phyloP scores from a whole-genome alignment of 2,113 vertebrate species.

The Nesoenas mayeri region DNA sequence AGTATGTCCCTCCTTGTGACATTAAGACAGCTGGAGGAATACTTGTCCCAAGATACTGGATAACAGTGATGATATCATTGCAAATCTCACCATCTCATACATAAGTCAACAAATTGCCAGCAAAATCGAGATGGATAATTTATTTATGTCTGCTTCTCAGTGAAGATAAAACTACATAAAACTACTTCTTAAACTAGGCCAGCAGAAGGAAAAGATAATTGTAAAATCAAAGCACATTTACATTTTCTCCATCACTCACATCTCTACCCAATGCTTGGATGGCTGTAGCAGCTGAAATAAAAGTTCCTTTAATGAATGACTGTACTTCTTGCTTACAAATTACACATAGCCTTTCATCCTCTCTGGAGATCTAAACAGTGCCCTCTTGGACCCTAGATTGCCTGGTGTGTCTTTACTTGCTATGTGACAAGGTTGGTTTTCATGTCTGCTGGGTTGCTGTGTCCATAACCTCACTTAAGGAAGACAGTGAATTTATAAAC shows the following conservation, averaged over 20 bases:
- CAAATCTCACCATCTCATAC: not conserved
- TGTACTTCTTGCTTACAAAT: not conserved
- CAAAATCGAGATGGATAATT: conserved; percentile 39
- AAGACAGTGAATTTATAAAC: not conserved
- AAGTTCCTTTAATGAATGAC: not conserved
- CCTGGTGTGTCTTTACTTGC: not conserved
- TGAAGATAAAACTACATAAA: conserved; percentile 24
- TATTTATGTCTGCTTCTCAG: conserved; percentile 28
- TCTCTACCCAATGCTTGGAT: not conserved
- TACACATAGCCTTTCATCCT: not conserved
- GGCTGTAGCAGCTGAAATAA: not conserved
- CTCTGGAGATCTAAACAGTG: not conserved
- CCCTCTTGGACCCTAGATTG: not conserved
- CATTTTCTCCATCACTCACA: not conserved
- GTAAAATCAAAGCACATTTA: conserved; percentile 17
- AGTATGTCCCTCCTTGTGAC: not conserved
- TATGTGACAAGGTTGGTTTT: not conserved
- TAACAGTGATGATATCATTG: not conserved
- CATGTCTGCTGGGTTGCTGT: not conserved
- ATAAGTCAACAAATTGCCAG: conserved; percentile 45
- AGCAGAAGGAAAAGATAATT: conserved; percentile 8
- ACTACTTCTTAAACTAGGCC: conserved; percentile 17
- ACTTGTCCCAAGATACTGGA: not conserved
- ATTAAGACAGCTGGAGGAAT: not conserved
- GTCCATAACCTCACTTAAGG: not conserved